Evolutionary conservation across 2,888 invertebrate species (phyloP), one percentile per base, ranked within the genome.

Genomic region (Exephanes ischioxanthus): DNA sequence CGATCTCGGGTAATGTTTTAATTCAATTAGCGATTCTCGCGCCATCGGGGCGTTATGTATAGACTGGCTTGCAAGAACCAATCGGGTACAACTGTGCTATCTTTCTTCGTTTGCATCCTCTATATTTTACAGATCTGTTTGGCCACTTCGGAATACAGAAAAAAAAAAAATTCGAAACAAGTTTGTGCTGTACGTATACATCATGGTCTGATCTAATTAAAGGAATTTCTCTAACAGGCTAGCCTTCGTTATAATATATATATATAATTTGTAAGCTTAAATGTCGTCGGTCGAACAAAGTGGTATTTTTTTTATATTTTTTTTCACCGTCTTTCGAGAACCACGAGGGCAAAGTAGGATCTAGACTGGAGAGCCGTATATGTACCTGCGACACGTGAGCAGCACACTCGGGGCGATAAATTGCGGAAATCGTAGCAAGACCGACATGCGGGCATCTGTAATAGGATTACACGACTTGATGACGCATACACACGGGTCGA

Each of bases 391-490:
- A 71, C 70, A 82, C 70, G 76, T 76, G 70, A 76, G 41, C 63
- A 51, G 19, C 37, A 19, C 41, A 19, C 45, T 55, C 77, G 71
- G 66, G 76, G 71, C 77, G 82, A 80, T 79, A 67, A 82, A 80
- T 78, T 53, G 73, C 70, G 70, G 58, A 73, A 66, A 80, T 80
- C 77, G 67, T 80, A 55, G 22, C 70, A 26, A 63, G 30, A 37
- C 48, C 41, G 55, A 79, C 53, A 51, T 63, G 73, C 61, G 73
- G 68, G 58, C 58, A 80, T 72, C 68, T 80, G 22, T 83, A 86
- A 86, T 63, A 11, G 73, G 86, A 83, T 86, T 83, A 83, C 67
- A 63, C 70, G 83, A 66, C 80, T 53, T 37, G 48, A 66, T 86
- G 86, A 83, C 80, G 80, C 86, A 73, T 70, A 48, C 19, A 73